Conservation (phyloP, 2,797 vertebrate species). For the Ptychobarbus kaznakovi region DNA sequence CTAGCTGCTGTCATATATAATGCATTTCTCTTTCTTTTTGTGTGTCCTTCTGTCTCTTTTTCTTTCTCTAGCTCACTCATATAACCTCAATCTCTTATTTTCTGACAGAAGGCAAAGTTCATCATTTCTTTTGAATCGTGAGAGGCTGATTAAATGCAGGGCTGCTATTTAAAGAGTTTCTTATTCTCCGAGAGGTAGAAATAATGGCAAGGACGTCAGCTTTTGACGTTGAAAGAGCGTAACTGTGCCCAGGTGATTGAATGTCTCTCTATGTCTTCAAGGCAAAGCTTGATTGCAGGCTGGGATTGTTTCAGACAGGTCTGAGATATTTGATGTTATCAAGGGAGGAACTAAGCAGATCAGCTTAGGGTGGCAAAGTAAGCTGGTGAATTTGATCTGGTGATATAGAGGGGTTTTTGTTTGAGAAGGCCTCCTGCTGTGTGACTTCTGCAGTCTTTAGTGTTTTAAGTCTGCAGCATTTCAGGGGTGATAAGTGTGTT, state of each 20-base stretch:
- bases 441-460: not conserved
- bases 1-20: not conserved
- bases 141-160: not conserved
- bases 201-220: not conserved
- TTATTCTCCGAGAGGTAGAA: not conserved
- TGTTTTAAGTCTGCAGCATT: constrained; percentile 12
- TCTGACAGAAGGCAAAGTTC: constrained; percentile 23
- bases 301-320: not conserved
- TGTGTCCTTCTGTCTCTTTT: constrained; percentile 10
- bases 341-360: not conserved
- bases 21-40: not conserved
- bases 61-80: not conserved
- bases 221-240: constrained; percentile 8
- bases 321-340: constrained; percentile 15
- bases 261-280: constrained; percentile 16
- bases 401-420: constrained; percentile 10
- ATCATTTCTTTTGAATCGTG: not conserved
- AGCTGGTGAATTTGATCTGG: constrained; percentile 13
- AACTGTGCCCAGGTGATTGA: constrained; percentile 8
- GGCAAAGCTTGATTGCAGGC: not conserved
- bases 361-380: constrained; percentile 4
- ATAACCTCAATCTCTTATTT: constrained; percentile 8
- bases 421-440: not conserved
- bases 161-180: constrained; percentile 3
- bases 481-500: constrained; percentile 6